A percentile compares a stretch with the other conserved stretches of the same genome.
Evolutionary conservation across 1,140 invertebrate species (phyloP).

Genomic region (Magallana gigas): DNA sequence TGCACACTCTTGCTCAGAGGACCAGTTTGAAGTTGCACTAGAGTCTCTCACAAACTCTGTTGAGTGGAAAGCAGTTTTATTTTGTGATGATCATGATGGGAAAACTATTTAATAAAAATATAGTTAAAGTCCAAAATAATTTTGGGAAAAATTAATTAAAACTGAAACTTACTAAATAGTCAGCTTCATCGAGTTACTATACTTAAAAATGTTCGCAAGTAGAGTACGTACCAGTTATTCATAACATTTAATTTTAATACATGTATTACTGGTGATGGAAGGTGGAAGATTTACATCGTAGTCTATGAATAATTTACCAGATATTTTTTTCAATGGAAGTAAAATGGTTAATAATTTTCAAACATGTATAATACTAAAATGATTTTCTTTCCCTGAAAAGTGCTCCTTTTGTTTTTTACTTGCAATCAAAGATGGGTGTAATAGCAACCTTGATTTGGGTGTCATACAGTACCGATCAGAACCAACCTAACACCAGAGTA

Average conservation of each 20-base stretch:
- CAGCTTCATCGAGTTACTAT: neutral
- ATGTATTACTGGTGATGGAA: neutral
- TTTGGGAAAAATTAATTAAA: neutral
- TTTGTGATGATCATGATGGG: neutral
- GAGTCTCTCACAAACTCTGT: neutral
- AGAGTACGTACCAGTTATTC: neutral
- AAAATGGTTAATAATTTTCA: slow-evolving; percentile 5
- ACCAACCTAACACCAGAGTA: no score
- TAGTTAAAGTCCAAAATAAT: neutral
- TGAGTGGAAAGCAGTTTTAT: neutral
- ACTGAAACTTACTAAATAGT: neutral
- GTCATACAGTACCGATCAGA: no score
- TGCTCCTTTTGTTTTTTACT: no score
- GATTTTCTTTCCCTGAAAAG: no score
- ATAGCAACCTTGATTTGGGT: neutral
- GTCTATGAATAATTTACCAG: slow-evolving; percentile 2
- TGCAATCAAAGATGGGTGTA: neutral
- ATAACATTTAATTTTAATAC: neutral
- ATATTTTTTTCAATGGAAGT: neutral
- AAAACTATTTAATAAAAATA: slow-evolving; percentile 10
- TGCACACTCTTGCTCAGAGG: slow-evolving; percentile 31
- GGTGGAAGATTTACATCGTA: neutral
- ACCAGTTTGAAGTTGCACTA: slow-evolving; percentile 37
- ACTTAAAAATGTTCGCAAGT: neutral
- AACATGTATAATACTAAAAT: neutral